Evolutionary conservation across 2,888 invertebrate species (phyloP).

Genomic region (Neoitamus cyanurus): DNA sequence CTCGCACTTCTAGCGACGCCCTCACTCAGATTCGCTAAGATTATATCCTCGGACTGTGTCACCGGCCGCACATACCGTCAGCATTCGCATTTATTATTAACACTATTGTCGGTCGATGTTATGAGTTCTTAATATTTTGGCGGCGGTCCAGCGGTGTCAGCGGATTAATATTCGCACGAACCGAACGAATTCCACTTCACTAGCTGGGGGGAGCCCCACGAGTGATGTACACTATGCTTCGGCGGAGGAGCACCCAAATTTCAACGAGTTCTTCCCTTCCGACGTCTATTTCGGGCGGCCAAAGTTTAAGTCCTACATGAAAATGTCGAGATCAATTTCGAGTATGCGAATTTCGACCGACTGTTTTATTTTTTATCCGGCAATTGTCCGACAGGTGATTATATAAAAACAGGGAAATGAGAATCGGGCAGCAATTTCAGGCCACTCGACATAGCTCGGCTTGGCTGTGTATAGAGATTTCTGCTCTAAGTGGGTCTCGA

Average conservation of each 20-base stretch:
- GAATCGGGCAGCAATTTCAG: not conserved
- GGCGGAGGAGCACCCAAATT: not conserved
- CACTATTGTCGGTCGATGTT: not conserved
- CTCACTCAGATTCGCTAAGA: not conserved
- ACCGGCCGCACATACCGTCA: not conserved
- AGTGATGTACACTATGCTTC: not conserved
- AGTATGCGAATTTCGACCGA: not conserved
- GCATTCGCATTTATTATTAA: constrained; percentile 9
- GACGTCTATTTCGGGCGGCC: not conserved
- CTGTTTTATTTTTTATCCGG: not conserved
- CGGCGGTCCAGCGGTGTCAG: not conserved
- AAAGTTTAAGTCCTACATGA: not conserved
- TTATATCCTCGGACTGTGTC: not conserved
- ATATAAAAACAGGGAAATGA: not conserved
- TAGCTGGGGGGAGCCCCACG: not conserved
- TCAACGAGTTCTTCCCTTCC: not conserved
- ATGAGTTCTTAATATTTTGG: not conserved
- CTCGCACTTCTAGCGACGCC: not conserved
- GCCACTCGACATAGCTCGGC: not conserved
- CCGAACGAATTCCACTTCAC: not conserved
- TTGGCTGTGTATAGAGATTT: not conserved
- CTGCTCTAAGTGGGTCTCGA: not conserved
- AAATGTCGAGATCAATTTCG: not conserved
- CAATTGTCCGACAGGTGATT: not conserved
- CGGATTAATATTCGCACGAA: not conserved